These are phyloP conservation scores for Grammomys dolichurus DNA, from an alignment of 2,113 vertebrate species.

Conservation along the genomic window DNA sequence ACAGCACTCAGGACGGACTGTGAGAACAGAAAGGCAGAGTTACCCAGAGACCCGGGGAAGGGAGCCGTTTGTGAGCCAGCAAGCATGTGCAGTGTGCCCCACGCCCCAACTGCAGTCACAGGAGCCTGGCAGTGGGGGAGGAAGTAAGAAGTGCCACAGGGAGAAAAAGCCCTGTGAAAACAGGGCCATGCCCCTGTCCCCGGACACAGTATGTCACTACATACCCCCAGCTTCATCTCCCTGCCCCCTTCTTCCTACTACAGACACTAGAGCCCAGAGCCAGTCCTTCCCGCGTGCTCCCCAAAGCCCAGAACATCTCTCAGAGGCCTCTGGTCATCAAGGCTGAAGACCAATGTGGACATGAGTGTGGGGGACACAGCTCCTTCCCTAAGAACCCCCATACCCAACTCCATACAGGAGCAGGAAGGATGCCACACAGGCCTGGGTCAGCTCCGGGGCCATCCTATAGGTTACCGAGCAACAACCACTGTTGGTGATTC, in stretches of 20 bases:
- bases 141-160: no score
- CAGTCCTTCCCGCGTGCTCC: background rate
- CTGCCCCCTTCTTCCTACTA: background rate
- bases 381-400: fast-evolving
- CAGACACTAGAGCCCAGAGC: background rate
- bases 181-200: background rate
- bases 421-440: background rate
- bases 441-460: background rate
- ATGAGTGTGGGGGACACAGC: no score
- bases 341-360: no score
- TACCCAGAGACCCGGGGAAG: background rate
- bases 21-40: background rate
- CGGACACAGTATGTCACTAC: background rate
- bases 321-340: background rate
- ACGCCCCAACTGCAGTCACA: background rate
- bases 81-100: background rate
- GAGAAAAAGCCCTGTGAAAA: background rate
- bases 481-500: background rate
- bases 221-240: background rate
- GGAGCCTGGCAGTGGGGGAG: background rate
- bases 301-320: background rate
- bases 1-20: fast-evolving
- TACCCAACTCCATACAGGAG: background rate
- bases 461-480: background rate
- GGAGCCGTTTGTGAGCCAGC: background rate